Percentiles rank a stretch among this genome's conserved stretches.
Conservation (phyloP, 2,888 invertebrate genomes). For the Leptinotarsa juncta region DNA sequence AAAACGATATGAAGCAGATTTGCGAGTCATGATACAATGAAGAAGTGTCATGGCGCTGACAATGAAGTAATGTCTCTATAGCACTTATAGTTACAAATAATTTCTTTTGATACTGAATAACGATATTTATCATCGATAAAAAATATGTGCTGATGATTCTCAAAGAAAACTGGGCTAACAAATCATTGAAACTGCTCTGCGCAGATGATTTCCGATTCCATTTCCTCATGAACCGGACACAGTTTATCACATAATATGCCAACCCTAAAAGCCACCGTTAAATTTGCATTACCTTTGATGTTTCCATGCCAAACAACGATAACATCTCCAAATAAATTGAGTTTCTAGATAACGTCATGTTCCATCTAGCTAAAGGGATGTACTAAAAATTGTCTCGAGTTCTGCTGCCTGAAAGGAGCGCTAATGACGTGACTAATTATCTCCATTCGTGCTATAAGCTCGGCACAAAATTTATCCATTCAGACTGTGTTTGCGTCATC, state of each 20-base stretch:
- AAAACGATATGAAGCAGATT: too few relatives aligned
- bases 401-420: constrained; percentile 20
- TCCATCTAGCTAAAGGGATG: constrained; percentile 24
- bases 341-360: constrained; percentile 28
- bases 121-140: too few relatives aligned
- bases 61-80: too few relatives aligned
- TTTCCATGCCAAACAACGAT: constrained; percentile 30
- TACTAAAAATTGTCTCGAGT: constrained; percentile 25
- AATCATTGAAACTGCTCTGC: background rate
- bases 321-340: constrained; percentile 34
- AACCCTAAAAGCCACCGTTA: background rate
- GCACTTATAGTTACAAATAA: too few relatives aligned
- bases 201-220: background rate
- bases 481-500: background rate
- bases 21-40: too few relatives aligned
- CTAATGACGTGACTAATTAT: constrained; percentile 33
- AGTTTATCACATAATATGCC: background rate
- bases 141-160: too few relatives aligned
- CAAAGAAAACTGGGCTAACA: too few relatives aligned
- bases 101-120: too few relatives aligned
- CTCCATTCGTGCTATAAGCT: constrained; percentile 22
- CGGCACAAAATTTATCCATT: constrained; percentile 26
- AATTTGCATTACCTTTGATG: constrained; percentile 23
- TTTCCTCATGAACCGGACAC: background rate
- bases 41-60: too few relatives aligned